A percentile compares a stretch with the other conserved stretches of the same genome.
Conservation (phyloP, 30 jellyfish, hydroid and myxozoan species). For the Aurelia sp. region DNA sequence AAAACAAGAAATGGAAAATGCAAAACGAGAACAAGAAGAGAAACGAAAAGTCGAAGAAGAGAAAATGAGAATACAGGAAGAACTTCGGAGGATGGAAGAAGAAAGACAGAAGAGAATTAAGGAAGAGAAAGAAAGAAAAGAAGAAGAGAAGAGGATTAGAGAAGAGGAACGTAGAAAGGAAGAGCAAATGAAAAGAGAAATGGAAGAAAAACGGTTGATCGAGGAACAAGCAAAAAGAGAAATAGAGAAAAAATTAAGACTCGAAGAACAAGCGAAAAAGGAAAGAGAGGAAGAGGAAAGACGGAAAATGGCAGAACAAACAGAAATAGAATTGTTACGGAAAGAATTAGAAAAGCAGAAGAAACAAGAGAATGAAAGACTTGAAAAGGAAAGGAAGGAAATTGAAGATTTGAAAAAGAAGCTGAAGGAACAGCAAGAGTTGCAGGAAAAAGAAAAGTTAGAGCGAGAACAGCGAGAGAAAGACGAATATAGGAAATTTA, state of each 20-base stretch:
- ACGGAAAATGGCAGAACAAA: slow-evolving; percentile 16
- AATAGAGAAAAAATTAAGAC: slow-evolving; percentile 24
- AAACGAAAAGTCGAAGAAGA: background rate
- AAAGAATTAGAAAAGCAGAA: slow-evolving; percentile 43
- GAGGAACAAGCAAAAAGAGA: background rate
- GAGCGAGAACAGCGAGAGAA: slow-evolving; percentile 5
- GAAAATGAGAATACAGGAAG: slow-evolving; percentile 8
- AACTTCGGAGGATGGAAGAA: slow-evolving; percentile 1
- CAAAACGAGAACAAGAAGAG: background rate
- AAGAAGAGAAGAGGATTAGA: background rate
- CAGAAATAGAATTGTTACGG: slow-evolving; percentile 14
- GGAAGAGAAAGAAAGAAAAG: background rate
- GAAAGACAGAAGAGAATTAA: background rate
- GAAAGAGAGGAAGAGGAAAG: background rate
- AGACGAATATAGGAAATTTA: background rate
- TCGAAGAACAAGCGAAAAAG: slow-evolving; percentile 8
- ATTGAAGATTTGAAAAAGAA: slow-evolving; percentile 40
- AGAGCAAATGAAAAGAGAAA: background rate
- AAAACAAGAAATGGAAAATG: background rate
- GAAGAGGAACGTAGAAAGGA: background rate
- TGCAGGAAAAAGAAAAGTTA: slow-evolving; percentile 14
- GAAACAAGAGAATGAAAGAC: slow-evolving; percentile 39
- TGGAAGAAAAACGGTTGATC: background rate
- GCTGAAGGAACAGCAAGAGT: slow-evolving; percentile 31
- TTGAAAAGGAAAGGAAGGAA: slow-evolving; percentile 25